A percentile compares a stretch with the other conserved stretches of the same genome.
phyloP scores from a whole-genome alignment of 30 jellyfish, hydroid and myxozoan genomes.

The Chrysaora quinquecirrha region DNA sequence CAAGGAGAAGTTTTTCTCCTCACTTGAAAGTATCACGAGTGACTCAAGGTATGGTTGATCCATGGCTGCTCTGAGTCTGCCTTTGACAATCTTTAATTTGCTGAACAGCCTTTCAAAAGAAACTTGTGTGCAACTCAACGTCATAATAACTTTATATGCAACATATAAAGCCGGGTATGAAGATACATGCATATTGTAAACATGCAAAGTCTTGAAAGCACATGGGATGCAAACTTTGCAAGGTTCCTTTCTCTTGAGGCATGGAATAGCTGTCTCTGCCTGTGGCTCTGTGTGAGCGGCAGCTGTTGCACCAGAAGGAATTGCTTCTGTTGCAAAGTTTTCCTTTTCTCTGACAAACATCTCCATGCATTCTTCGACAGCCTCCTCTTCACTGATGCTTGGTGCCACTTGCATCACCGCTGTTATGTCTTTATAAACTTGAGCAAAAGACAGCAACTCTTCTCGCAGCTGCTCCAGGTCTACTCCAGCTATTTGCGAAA shows the following conservation, averaged over 20 bases:
- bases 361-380: not conserved
- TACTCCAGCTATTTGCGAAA: slow-evolving; percentile 15
- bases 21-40: slow-evolving; percentile 28
- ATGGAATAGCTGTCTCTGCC: not conserved
- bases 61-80: not conserved
- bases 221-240: not conserved
- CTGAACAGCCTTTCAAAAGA: slow-evolving; percentile 8
- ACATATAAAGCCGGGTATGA: not conserved
- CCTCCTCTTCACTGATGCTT: not conserved
- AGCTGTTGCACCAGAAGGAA: not conserved
- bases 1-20: slow-evolving; percentile 9
- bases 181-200: not conserved
- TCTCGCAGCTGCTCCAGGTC: slow-evolving; percentile 25
- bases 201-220: not conserved
- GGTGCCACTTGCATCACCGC: not conserved
- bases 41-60: slow-evolving; percentile 29
- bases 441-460: not conserved
- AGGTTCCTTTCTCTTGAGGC: not conserved
- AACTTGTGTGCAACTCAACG: not conserved
- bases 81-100: slow-evolving; percentile 17
- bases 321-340: not conserved
- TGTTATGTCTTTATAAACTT: slow-evolving; percentile 4
- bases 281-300: no score
- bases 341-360: not conserved
- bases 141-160: not conserved